Conservation (phyloP, 53 echinoderm and acorn worm genomes). For the Holothuria leucospilota region DNA sequence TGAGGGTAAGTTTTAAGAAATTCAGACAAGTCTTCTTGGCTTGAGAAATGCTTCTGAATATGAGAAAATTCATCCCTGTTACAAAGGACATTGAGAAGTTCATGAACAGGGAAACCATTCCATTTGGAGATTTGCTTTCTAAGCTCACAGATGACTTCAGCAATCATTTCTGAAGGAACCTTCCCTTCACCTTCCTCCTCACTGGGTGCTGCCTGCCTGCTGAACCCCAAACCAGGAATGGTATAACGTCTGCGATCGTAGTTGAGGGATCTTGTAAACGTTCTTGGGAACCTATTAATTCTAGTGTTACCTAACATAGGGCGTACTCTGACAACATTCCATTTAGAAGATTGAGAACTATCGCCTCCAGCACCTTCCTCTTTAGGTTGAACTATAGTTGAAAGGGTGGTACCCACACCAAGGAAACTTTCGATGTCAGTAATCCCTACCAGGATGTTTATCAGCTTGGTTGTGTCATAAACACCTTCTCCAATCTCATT, state of each 20-base stretch:
- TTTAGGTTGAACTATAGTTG: background rate
- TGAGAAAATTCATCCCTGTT: slow-evolving; percentile 43
- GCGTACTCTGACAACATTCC: slow-evolving; percentile 22
- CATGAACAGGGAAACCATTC: slow-evolving; percentile 43
- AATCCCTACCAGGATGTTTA: slow-evolving; percentile 11
- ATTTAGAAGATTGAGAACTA: background rate
- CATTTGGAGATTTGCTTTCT: slow-evolving; percentile 41
- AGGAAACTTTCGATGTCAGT: slow-evolving; percentile 45
- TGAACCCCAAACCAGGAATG: slow-evolving; percentile 39
- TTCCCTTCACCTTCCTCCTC: background rate
- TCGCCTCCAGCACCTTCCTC: slow-evolving; percentile 11
- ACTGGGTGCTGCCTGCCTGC: slow-evolving; percentile 19
- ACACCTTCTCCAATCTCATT: slow-evolving; percentile 31
- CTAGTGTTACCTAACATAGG: slow-evolving; percentile 19
- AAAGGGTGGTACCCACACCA: slow-evolving; percentile 20
- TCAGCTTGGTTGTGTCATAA: slow-evolving; percentile 40
- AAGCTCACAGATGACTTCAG: slow-evolving; percentile 40
- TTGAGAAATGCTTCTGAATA: slow-evolving; percentile 33
- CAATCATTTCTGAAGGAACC: slow-evolving; percentile 40
- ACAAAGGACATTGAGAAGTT: slow-evolving; percentile 35
- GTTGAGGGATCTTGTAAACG: slow-evolving; percentile 18
- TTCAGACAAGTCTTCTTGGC: slow-evolving; percentile 22
- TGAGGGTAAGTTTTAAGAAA: slow-evolving; percentile 42
- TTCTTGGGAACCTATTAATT: slow-evolving; percentile 35
- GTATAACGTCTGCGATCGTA: slow-evolving; percentile 40